Conservation (phyloP, 2,888 invertebrate species). For the Phyllotreta striolata region DNA sequence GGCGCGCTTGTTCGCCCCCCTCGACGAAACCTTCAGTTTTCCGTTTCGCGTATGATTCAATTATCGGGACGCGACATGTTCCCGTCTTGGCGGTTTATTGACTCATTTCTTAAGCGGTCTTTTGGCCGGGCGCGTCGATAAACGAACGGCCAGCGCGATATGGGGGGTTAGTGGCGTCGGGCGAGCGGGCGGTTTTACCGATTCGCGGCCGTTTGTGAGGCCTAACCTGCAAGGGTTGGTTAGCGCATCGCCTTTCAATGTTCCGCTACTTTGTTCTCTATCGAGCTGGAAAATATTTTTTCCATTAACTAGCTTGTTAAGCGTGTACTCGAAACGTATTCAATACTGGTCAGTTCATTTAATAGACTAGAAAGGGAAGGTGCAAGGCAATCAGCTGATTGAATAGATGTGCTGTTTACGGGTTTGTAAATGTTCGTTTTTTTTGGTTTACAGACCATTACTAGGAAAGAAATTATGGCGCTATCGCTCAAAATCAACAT, state of each 20-base stretch:
- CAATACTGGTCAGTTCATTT: no score
- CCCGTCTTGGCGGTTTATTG: conserved; percentile 57
- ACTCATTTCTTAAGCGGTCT: conserved; percentile 54
- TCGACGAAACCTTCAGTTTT: conserved; percentile 42
- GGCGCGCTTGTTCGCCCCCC: conserved; percentile 13
- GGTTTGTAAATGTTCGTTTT: not conserved
- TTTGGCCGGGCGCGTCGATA: conserved; percentile 24
- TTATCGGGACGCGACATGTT: conserved; percentile 58
- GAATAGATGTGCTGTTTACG: no score
- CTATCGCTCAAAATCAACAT: conserved; percentile 87
- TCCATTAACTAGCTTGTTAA: no score
- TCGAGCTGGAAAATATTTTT: no score
- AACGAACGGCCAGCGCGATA: conserved; percentile 20
- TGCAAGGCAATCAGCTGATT: no score
- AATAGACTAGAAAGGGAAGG: no score
- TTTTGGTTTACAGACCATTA: conserved; percentile 39
- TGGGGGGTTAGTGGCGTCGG: not conserved
- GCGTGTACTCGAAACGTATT: no score
- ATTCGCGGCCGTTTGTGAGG: no score
- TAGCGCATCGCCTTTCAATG: no score
- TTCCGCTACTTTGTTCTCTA: no score
- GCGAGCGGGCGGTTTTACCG: no score
- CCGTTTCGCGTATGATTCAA: conserved; percentile 56
- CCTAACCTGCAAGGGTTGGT: no score
- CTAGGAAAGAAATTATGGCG: conserved; percentile 53